Evolutionary conservation across 2,113 vertebrate genomes (phyloP), one percentile per base, ranked within the genome.

Genomic region (Cyanoliseus patagonus): DNA sequence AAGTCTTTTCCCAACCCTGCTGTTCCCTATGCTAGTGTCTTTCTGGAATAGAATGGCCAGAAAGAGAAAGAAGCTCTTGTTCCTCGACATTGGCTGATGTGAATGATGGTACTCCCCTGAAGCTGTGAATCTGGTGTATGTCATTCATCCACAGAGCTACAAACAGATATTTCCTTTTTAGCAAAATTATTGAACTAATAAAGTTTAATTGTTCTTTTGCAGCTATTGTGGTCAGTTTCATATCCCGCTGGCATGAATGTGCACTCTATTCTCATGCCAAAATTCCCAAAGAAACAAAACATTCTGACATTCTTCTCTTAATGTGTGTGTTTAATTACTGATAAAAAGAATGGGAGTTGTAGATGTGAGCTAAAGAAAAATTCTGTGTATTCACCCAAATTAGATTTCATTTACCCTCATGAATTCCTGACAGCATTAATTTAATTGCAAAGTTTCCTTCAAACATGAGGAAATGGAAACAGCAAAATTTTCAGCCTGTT

Each of bases 171-270:
- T 97, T 97, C 44, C 64, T 88, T 94, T 88, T 95, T 84, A 94
- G 87, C 88, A 97, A 95, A 96, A 97, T 96, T 96, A 97, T 95
- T 97, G 96, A 97, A 90, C 90, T 94, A 97, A 94, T 97, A 96
- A 98, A 97, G 74, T 86, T 35, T 73, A 96, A 97, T 95, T 97
- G 95, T 96, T 97, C 78, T 87, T 98, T 97, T 79, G 57, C 93
- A 97, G 95, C 86, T 95, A 88, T 92, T 98, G 97, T 94, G 96
- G 96, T 96, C 97, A 98, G 95, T 92, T 61, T 63, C 92, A 92
- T 94, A 96, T 94, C 76, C 78, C 92, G 91, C 88, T 94, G 76
- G 47, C 87, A 94, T 94, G 92, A 96, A 97, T 78, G 24, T 59
- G 85, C 46, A 83, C 92, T 97, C 78, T 97, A 53, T 97, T 98